A percentile compares a stretch with the other conserved stretches of the same genome.
phyloP scores from a whole-genome alignment of 2,797 vertebrate genomes.

The Lepilemur septentrionalis region DNA sequence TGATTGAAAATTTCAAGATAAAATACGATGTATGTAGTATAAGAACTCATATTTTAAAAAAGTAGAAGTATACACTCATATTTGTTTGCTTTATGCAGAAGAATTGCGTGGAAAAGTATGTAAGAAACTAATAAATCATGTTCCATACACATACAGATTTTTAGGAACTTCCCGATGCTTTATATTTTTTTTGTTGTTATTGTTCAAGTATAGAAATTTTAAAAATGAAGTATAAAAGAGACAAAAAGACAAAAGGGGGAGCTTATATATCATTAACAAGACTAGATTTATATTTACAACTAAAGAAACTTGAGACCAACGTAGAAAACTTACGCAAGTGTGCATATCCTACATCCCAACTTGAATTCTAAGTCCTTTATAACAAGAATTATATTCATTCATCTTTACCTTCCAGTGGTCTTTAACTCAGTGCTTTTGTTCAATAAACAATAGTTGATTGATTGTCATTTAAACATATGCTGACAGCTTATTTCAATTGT shows the following conservation, averaged over 20 bases:
- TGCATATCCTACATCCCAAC: background rate
- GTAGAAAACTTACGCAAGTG: background rate
- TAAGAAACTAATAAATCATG: background rate
- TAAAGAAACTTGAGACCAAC: background rate
- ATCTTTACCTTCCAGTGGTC: background rate
- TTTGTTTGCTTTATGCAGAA: background rate
- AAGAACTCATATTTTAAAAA: background rate
- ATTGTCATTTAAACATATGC: constrained; percentile 11
- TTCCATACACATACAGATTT: background rate
- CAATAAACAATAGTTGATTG: constrained; percentile 17
- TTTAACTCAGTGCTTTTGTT: constrained; percentile 18
- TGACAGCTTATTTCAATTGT: constrained; percentile 48
- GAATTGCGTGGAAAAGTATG: background rate
- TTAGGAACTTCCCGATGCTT: background rate
- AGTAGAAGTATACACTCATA: background rate
- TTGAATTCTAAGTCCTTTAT: background rate
- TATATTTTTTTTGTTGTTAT: background rate
- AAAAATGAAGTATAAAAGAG: background rate
- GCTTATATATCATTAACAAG: background rate
- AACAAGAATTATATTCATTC: background rate
- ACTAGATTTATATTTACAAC: background rate
- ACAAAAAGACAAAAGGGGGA: background rate
- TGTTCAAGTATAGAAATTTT: background rate
- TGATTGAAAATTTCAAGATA: background rate
- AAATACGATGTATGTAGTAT: background rate